These are phyloP conservation scores for Dastarcus helophoroides DNA, from an alignment of 2,888 invertebrate species.

Conservation along the genomic window DNA sequence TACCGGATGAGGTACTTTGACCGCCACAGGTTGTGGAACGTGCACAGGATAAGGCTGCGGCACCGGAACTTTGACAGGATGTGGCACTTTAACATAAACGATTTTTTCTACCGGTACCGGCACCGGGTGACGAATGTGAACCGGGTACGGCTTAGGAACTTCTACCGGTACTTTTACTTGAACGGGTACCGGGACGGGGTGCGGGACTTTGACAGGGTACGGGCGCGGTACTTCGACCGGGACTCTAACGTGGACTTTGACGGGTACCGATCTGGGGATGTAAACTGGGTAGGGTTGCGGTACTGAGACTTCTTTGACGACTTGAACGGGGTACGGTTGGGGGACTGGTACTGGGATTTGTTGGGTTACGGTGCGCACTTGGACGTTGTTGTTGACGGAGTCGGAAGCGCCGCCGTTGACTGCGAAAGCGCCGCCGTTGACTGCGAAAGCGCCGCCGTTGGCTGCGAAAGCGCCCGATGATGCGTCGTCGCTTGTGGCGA, in stretches of 20 bases:
- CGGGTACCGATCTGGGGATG: constrained; percentile 24
- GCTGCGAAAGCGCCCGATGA: no score
- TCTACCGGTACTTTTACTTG: constrained; percentile 9
- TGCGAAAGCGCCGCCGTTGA: no score
- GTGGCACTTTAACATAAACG: constrained; percentile 17
- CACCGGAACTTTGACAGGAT: constrained; percentile 23
- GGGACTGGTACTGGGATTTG: constrained; percentile 23
- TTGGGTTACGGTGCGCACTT: constrained; percentile 2
- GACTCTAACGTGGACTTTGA: constrained; percentile 25
- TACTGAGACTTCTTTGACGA: constrained; percentile 16
- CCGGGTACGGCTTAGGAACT: constrained; percentile 21
- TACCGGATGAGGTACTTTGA: constrained; percentile 19
- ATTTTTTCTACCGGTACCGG: constrained; percentile 17
- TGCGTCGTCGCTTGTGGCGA: no score
- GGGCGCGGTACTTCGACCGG: constrained; percentile 26
- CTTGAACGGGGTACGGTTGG: constrained; percentile 24
- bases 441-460: no score
- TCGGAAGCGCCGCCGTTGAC: neutral
- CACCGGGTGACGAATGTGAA: constrained; percentile 15
- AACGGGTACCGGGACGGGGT: constrained; percentile 2
- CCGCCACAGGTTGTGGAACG: constrained; percentile 23
- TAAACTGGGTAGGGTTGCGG: constrained; percentile 24
- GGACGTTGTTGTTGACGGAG: constrained; percentile 1
- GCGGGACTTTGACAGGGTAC: constrained; percentile 14
- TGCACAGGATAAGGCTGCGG: constrained; percentile 29